Conservation (phyloP, 2,797 vertebrate species). For the Smutsia temminckii region DNA sequence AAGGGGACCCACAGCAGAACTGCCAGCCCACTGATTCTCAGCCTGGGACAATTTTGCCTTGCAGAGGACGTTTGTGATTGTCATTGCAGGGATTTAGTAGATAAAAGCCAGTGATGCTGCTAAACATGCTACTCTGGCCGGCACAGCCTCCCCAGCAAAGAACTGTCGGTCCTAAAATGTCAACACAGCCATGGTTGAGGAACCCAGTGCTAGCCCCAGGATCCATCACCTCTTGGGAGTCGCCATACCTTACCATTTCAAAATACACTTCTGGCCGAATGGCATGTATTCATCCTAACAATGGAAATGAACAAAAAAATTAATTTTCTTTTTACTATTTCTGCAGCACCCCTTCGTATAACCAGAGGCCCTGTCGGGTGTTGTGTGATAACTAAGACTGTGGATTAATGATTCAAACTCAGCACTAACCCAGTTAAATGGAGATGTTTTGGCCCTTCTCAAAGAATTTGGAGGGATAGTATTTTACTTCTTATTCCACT, state of each 20-base stretch:
- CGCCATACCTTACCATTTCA: neutral
- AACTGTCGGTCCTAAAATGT: neutral
- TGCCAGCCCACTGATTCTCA: neutral
- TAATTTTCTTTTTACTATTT: neutral
- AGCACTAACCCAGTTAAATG: neutral
- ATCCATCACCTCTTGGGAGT: neutral
- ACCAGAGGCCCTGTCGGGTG: neutral
- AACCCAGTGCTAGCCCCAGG: neutral
- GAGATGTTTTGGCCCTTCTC: neutral
- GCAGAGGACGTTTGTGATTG: neutral
- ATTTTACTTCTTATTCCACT: slow-evolving; percentile 26
- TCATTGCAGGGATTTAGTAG: neutral
- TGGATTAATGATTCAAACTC: neutral
- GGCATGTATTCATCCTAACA: neutral
- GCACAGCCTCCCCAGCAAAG: neutral
- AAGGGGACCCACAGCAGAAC: neutral
- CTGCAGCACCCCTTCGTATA: neutral
- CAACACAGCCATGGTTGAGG: neutral
- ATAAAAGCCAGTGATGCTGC: neutral
- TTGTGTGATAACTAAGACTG: neutral
- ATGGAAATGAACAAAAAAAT: neutral
- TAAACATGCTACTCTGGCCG: neutral
- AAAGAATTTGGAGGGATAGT: neutral
- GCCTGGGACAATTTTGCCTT: neutral
- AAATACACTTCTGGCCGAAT: neutral